Conservation (phyloP, 2,797 vertebrate genomes). For the Acanthurus tractus region DNA sequence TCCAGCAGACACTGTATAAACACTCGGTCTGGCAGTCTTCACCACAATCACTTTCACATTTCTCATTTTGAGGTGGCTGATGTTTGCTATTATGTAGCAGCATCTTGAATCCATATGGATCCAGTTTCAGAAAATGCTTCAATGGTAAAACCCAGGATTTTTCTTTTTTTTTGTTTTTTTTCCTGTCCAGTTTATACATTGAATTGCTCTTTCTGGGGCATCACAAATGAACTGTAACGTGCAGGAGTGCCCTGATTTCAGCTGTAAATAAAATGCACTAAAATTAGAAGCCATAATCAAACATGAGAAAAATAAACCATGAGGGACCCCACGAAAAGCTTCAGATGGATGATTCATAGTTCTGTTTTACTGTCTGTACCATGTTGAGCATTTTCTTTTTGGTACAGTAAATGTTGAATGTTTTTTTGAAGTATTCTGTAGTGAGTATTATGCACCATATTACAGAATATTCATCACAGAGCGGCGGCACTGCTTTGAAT, state of each 20-base stretch:
- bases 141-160: slow-evolving; percentile 53
- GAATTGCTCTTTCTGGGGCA: slow-evolving; percentile 53
- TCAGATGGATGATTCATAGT: slow-evolving; percentile 10
- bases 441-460: slow-evolving; percentile 6
- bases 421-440: slow-evolving; percentile 39
- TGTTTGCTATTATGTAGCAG: slow-evolving; percentile 65
- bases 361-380: slow-evolving; percentile 4
- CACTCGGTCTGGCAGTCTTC: slow-evolving; percentile 48
- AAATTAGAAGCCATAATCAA: slow-evolving; percentile 42
- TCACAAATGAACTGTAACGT: slow-evolving; percentile 60
- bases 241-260: slow-evolving; percentile 59
- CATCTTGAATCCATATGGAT: slow-evolving; percentile 54
- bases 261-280: slow-evolving; percentile 60
- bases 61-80: slow-evolving; percentile 65
- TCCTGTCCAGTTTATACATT: slow-evolving; percentile 26
- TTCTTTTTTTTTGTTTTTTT: not conserved
- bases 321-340: not conserved
- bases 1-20: slow-evolving; percentile 46
- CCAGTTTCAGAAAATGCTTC: slow-evolving; percentile 59
- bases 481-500: slow-evolving; percentile 33
- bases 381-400: not conserved
- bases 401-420: slow-evolving; percentile 2
- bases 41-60: slow-evolving; percentile 54
- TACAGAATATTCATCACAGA: slow-evolving; percentile 31
- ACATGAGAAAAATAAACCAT: slow-evolving; percentile 20